A percentile compares a stretch with the other conserved stretches of the same genome.
Conservation (phyloP, 2,797 vertebrate genomes). For the Poecilia velifera region DNA sequence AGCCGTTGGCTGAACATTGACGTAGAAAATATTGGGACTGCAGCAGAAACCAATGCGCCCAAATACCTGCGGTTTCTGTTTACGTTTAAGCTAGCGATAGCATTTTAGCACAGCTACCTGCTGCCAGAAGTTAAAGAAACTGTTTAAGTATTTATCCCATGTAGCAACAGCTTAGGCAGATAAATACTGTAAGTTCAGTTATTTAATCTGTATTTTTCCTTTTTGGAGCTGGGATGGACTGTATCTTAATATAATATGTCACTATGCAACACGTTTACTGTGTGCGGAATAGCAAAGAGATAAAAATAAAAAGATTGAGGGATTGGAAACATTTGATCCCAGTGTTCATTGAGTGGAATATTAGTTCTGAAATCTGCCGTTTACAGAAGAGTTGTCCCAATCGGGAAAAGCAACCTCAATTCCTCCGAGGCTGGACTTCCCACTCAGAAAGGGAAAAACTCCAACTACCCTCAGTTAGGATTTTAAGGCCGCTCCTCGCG, state of each 20-base stretch:
- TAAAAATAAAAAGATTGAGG: background rate
- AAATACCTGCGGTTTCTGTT: background rate
- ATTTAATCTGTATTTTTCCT: background rate
- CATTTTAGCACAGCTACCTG: background rate
- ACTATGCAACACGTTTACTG: background rate
- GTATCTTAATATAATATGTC: background rate
- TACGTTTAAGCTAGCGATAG: background rate
- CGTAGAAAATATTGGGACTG: background rate
- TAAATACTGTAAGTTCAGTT: background rate
- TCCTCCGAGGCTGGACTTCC: too few species aligned
- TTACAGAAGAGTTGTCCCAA: background rate
- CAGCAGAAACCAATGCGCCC: background rate
- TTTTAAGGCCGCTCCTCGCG: too few species aligned
- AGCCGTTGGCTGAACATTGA: too few species aligned
- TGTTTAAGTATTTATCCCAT: background rate
- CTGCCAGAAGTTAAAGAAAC: background rate
- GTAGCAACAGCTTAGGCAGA: background rate
- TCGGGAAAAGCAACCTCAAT: too few species aligned
- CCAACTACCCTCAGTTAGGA: too few species aligned
- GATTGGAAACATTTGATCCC: background rate
- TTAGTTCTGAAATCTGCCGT: background rate
- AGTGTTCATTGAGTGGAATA: background rate
- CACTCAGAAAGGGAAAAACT: too few species aligned
- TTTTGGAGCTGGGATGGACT: background rate
- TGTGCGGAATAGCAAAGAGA: background rate